Conservation (phyloP, 2,113 vertebrate genomes). For the Orycteropus afer region DNA sequence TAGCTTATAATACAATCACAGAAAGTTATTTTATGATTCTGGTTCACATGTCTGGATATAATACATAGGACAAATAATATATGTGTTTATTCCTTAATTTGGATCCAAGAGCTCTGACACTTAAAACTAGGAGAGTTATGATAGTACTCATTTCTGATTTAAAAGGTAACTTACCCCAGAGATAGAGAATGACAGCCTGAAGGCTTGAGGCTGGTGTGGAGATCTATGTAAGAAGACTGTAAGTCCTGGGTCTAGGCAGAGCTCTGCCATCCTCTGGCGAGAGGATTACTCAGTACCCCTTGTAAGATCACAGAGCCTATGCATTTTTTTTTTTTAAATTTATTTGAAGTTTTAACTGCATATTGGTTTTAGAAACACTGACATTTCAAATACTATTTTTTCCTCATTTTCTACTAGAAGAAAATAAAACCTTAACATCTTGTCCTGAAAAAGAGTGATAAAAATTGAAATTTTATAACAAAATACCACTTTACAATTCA, state of each 20-base stretch:
- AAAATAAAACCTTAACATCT: neutral
- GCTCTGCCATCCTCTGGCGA: neutral
- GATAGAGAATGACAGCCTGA: conserved; percentile 5
- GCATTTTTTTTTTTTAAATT: too few relatives aligned
- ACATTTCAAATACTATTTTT: conserved; percentile 45
- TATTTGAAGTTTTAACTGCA: conserved; percentile 23
- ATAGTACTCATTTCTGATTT: neutral
- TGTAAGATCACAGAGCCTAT: conserved; percentile 15
- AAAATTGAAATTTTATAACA: conserved; percentile 38
- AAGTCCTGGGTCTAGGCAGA: neutral
- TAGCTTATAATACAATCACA: conserved; percentile 8
- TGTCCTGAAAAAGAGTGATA: neutral
- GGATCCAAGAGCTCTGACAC: neutral
- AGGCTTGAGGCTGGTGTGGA: neutral
- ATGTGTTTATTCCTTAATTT: neutral
- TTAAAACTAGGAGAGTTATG: neutral
- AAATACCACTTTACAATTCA: neutral
- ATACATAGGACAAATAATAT: conserved; percentile 1
- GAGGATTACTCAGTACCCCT: neutral
- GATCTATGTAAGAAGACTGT: neutral
- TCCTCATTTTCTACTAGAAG: neutral
- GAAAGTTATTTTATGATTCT: conserved; percentile 18
- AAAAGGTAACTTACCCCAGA: conserved; percentile 26
- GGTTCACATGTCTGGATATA: conserved; percentile 23
- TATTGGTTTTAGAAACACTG: conserved; percentile 19